Evolutionary conservation across 2,113 vertebrate genomes (phyloP).

Genomic region (Laterallus jamaicensis): DNA sequence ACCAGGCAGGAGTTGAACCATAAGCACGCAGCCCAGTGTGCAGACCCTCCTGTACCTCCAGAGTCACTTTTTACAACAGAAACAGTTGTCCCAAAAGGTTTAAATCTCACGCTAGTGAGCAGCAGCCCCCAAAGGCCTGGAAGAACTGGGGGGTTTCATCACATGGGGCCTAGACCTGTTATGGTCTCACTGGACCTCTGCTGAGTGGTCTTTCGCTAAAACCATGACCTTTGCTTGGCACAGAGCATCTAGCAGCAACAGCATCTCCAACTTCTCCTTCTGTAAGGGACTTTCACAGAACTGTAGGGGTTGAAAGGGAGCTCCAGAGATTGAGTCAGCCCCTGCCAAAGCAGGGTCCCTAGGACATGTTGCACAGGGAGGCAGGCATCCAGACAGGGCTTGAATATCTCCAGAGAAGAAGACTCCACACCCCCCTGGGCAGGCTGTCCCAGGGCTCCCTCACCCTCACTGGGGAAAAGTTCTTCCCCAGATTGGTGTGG

Average conservation of each 20-base stretch:
- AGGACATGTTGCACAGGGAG: no score
- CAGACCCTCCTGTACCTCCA: background rate
- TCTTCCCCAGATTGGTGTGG: no score
- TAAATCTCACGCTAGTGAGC: rapidly evolving
- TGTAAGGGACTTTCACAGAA: background rate
- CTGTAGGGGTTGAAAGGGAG: no score
- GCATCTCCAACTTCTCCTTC: background rate
- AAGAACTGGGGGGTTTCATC: background rate
- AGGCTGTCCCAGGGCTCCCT: no score
- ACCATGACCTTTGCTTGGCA: background rate
- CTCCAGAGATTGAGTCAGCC: no score
- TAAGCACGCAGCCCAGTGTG: background rate
- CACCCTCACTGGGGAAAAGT: no score
- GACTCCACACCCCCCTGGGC: no score
- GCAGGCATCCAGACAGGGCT: no score
- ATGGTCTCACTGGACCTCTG: background rate
- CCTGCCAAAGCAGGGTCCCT: no score
- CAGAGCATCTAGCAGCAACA: background rate
- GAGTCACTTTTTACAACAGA: background rate
- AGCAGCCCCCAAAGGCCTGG: background rate
- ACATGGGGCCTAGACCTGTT: background rate
- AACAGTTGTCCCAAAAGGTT: background rate
- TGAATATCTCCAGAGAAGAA: no score
- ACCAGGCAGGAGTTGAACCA: background rate
- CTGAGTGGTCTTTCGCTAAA: background rate